These are phyloP conservation scores for Rhineura floridana DNA, from an alignment of 2,113 vertebrate genomes.

Conservation along the genomic window DNA sequence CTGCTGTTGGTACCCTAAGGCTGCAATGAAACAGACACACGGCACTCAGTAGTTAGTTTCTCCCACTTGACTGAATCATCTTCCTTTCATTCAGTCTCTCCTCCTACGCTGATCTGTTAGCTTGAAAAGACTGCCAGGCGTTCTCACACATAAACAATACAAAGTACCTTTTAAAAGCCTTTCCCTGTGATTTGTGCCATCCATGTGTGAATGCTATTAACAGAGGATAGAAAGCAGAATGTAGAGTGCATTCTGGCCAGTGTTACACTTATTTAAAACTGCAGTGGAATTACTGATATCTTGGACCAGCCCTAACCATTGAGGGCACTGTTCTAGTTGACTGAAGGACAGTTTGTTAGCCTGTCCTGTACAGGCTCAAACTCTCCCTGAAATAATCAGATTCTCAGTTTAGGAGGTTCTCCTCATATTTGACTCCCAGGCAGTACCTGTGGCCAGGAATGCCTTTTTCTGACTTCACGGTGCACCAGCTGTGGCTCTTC, in stretches of 20 bases:
- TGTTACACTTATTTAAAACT: no score
- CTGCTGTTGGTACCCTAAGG: slow-evolving; percentile 8
- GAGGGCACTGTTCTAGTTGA: no score
- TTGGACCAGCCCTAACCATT: no score
- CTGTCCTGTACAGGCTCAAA: no score
- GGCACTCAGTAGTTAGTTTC: fast-evolving
- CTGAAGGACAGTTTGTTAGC: no score
- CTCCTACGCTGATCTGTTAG: background rate
- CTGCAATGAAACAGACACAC: background rate
- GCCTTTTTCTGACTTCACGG: no score
- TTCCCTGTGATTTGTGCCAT: background rate
- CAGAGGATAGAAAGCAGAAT: background rate
- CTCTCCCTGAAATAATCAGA: no score
- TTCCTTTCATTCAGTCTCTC: fast-evolving
- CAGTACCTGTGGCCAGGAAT: no score
- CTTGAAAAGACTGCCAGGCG: background rate
- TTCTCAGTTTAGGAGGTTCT: no score
- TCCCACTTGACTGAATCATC: fast-evolving
- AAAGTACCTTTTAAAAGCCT: background rate
- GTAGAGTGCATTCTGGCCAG: background rate
- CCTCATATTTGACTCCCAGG: no score
- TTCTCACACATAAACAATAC: background rate
- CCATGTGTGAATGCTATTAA: background rate
- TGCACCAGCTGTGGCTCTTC: no score
- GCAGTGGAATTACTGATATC: no score